Evolutionary conservation across 1,140 invertebrate genomes (phyloP), one percentile per base, ranked within the genome.

Genomic region (Physella acuta): DNA sequence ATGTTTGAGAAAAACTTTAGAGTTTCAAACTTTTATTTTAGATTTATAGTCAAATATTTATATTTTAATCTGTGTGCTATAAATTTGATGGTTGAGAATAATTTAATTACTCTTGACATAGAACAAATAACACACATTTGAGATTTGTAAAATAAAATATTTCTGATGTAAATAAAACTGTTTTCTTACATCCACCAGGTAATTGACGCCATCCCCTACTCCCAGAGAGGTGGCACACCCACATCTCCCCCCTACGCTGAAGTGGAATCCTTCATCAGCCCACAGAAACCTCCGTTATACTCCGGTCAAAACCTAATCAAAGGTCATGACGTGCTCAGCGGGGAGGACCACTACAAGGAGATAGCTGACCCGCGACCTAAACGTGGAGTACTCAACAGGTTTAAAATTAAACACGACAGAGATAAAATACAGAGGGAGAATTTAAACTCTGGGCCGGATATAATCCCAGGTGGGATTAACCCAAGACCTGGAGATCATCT

Each of bases 191-290:
- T n/a, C n/a, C n/a, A n/a, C 39, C 8, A 67, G 64, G 64, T 67
- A n/a, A 52, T 52, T 56, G 64, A 67, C 56, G 64, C 64, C 3
- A 28, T 67, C 2, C 64, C 64, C 14, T 37, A 26, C n/a, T 20
- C 31, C 33, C 51, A 56, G 64, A 55, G 64, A 51, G 64, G 53
- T 36, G 52, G 36, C 30, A 51, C 51, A 3, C 64, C 64, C 1
- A 49, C 64, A 0, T 67, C 64, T 26, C 64, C 64, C n/a, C 51
- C 64, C 2, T 67, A 67, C 56, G 64, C 64, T 26, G 64, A 67
- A 14, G 64, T 67, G 14, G 64, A 67, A 28, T 33, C 24, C 4
- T 36, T 67, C 28, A 36, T 36, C 36, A 24, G 36, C 14, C 53
- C 56, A 17, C 34, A 36, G 26, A 67, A 67, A 56, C n/a, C 26